Evolutionary conservation across 1,140 invertebrate genomes (phyloP), one percentile per base, ranked within the genome.

Genomic region (Rhagoletis zephyria): DNA sequence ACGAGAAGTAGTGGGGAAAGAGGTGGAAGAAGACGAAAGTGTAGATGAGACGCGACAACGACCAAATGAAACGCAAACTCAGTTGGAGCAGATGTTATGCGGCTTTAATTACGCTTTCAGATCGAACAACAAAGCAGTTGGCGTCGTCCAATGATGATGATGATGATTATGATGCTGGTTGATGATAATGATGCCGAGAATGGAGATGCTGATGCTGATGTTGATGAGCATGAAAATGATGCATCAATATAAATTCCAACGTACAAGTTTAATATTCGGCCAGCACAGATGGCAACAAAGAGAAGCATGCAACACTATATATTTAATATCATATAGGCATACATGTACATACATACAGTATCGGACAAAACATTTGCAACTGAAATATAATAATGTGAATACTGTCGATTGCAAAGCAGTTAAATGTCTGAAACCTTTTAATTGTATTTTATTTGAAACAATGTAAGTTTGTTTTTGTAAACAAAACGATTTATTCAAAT

Each of bases 1-100:
- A 48, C 48, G 74, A 51, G 48, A 42, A 40, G 14, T 74, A 10
- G 12, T 19, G 56, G 74, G 3, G 6, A 4, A 40, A 7, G 19
- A 19, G 74, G 74, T 42, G 30, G 6, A 14, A 14, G 16, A 30
- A 30, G 16, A 0, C 61, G 16, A 30, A 67, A 4, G 7, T 51
- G 16, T 77, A 48, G 5, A 4, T n/a, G 2, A 67, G n/a, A 16
- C 45, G 48, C 45, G 48, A 19, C 45, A 45, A 77, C 74, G 19
- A 51, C 45, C 7, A 77, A 77, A 77, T 56, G 16, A 56, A 16
- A 77, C 19, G 56, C 48, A 56, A 77, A 77, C 16, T 48, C 51
- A 56, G n/a, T 77, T 77, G 74, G n/a, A 77, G 74, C 74, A 77
- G 74, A 77, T 77, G 74, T 77, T 77, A 77, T 77, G 74, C 74